Base-by-base conservation (phyloP, 2,888 invertebrate genomes). In the Nymphalis urticae region DNA sequence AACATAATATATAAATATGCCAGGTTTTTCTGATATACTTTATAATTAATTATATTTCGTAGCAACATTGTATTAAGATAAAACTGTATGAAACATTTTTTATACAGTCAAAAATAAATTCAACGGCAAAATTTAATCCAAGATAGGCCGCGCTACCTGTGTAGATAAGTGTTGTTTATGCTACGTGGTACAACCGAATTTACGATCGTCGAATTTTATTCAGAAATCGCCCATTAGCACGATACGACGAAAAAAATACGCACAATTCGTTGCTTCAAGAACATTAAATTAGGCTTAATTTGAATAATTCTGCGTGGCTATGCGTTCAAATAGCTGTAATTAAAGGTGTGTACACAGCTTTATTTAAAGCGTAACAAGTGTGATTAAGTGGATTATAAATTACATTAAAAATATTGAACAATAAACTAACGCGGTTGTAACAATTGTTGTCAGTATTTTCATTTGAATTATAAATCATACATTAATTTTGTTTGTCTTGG, bases 251-350 rank as follows among this genome's bases (percentile, higher is more conserved):
- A 83, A 87, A 87, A 85, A 88, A 85, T 86, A 85, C 80, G 83
- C 82, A 82, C 85, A 84, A 86, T 88, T 85, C 84, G 82, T 88
- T 86, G 80, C 84, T 84, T 82, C 80, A 85, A 86, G 83, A 87
- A 86, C 86, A 86, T 86, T 85, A 87, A 88, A 87, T 88, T 85
- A 83, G 85, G 82, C 84, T 83, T 83, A 87, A 89, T 88, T 89
- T 88, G 87, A 87, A 89, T 89, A 85, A 88, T 88, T 88, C 88
- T 84, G 85, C 87, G 88, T 87, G 85, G 86, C 83, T 81, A 85
- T 86, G 88, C 85, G 81, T 88, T 86, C 86, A 84, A 89, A 90
- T 85, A 83, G 85, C 83, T 79, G 84, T 82, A 88, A 89, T 88
- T 89, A 88, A 87, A 85, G 84, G 81, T 82, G 79, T 80, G 70